Evolutionary conservation across 2,888 invertebrate genomes (phyloP).

Genomic region (Ellobium chinense): DNA sequence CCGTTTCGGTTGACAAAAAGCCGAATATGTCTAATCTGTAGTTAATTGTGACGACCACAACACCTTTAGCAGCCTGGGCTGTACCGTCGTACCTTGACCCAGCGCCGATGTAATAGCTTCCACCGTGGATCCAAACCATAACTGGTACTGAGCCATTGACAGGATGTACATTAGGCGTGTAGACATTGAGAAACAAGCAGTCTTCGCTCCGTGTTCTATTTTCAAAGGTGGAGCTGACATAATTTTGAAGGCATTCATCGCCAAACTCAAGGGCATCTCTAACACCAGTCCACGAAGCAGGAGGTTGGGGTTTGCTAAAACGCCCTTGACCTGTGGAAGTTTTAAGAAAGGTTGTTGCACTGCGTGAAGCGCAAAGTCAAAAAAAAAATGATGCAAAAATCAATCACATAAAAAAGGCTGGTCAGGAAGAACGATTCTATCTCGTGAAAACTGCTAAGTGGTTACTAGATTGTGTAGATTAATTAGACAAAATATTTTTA

Average conservation of each 20-base stretch:
- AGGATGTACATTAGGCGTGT: not conserved
- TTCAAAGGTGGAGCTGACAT: not conserved
- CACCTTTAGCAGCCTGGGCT: slow-evolving; percentile 57
- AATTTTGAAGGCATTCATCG: slow-evolving; percentile 10
- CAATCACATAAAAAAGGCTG: no score
- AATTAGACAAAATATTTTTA: no score
- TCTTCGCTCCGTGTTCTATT: not conserved
- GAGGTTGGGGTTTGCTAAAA: not conserved
- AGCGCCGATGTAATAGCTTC: slow-evolving; percentile 58
- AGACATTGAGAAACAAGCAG: slow-evolving; percentile 40
- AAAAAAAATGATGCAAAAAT: no score
- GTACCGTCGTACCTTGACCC: slow-evolving; percentile 61
- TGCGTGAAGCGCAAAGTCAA: no score
- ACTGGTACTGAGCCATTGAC: slow-evolving; percentile 49
- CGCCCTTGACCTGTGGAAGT: not conserved
- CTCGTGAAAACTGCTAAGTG: no score
- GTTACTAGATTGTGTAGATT: no score
- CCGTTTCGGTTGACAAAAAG: slow-evolving; percentile 55
- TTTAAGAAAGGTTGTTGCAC: no score
- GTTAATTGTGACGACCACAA: slow-evolving; percentile 63
- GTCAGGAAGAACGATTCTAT: no score
- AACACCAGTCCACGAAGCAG: slow-evolving; percentile 1
- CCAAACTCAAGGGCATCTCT: slow-evolving; percentile 3
- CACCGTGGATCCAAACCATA: slow-evolving; percentile 68
- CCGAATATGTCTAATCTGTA: slow-evolving; percentile 64